Base-by-base conservation (phyloP, 2,113 vertebrate genomes). In the Otus sunia region DNA sequence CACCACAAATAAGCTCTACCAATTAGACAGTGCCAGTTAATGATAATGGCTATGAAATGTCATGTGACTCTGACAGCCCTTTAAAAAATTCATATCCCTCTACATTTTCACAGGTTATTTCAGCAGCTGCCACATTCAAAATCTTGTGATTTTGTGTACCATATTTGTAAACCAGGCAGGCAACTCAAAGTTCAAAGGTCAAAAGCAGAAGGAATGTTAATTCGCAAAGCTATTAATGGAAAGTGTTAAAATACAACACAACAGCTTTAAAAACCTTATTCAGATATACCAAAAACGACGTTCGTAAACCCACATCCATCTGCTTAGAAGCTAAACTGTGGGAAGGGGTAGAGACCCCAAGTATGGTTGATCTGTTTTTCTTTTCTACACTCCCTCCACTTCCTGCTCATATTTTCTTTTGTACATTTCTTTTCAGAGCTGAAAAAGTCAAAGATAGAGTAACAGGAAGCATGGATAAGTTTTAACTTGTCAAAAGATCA, bases 241-340 rank as follows among this genome's bases (percentile, higher is more conserved):
- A 97, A 95, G 84, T 94, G 90, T 84, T 96, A 91, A 95, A 97
- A 94, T 82, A 90, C 53, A 55, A 73, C 74, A 95, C 53, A 82
- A 92, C 86, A 90, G 91, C 84, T 91, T 94, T 91, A 84, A 94
- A 93, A 91, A 59, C 68, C 89, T 91, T 91, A 76, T 92, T 95
- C 81, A 76, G 80, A 89, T 87, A 81, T 29, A 92, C 80, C 80
- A 87, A 92, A 64, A 64, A 69, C 0, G 29, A 85, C 94, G 92
- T 78, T 94, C 88, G 60, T 81, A 97, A 97, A 89, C 95, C 96
- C 95, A 97, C 96, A 95, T 66, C 96, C 97, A 97, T 95, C 97
- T 97, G 97, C 80, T 95, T 59, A 85, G 66, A 87, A 95, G 85
- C 74, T 90, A 94, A 97, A 91, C 94, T 95, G 96, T 90, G 89